Base-by-base conservation (phyloP, 2,113 vertebrate species). In the Dipodomys spectabilis region DNA sequence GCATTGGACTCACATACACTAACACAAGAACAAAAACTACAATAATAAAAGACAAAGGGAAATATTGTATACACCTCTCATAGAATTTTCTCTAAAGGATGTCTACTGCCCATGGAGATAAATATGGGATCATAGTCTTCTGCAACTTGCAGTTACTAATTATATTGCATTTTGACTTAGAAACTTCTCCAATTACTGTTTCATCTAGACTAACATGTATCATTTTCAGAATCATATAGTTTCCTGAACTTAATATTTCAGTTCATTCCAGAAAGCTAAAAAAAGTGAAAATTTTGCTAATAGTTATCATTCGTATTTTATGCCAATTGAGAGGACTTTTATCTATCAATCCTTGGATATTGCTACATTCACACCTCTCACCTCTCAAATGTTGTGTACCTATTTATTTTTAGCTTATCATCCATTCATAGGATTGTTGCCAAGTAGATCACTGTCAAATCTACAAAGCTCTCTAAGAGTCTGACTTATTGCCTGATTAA, bases 91-190 rank as follows among this genome's bases (percentile, higher is more conserved):
- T 75, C 64, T 32, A 82, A 82, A 86, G 79, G 13, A 86, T 49
- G 0, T 74, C 72, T 49, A 92, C 30, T 35, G 2, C 44, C n/a
- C 75, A 28, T 44, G 15, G 64, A 84, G 30, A 82, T 87, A 86
- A 92, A n/a, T 4, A 71, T 74, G 25, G 32, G 19, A 23, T 27
- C 86, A 82, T 86, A 81, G 22, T 88, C 44, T 30, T 84, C 67
- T 96, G 44, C 5, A 82, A 78, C 49, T 74, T 79, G 81, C 69
- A 95, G 49, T 69, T 83, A 88, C 90, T 92, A 28, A 65, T 72
- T 35, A 32, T 93, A 90, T 94, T 90, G 45, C 64, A 53, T 86
- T 94, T 92, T 91, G 78, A 85, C 64, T 74, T 78, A 93, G 83
- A 94, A 57, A 85, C 85, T 30, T 87, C 78, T 94, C 82, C 44